A percentile compares a stretch with the other conserved stretches of the same genome.
phyloP scores from a whole-genome alignment of 2,797 vertebrate genomes.

The Channallabes apus region DNA sequence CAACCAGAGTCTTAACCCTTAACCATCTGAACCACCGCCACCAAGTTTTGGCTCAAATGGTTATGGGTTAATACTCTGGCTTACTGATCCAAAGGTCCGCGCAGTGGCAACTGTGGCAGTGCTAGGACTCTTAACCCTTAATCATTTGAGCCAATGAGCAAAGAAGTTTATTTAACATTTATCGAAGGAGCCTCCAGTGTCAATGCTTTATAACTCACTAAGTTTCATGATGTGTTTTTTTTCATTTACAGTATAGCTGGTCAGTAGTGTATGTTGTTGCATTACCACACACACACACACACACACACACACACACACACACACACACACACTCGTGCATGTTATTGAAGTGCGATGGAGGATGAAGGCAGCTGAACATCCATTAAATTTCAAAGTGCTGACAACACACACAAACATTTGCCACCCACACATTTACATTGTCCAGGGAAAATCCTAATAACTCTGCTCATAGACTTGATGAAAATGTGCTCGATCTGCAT shows the following conservation, averaged over 20 bases:
- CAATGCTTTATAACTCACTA: not conserved
- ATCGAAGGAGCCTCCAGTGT: not conserved
- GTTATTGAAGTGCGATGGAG: constrained; percentile 30
- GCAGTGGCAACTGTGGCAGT: too few species aligned
- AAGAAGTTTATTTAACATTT: not conserved
- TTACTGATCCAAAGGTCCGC: too few species aligned
- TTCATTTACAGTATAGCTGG: not conserved
- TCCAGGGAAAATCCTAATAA: constrained; percentile 46
- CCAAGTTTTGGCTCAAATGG: too few species aligned
- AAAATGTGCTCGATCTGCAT: constrained; percentile 47
- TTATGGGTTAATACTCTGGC: too few species aligned
- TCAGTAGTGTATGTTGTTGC: not conserved
- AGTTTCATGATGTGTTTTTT: not conserved
- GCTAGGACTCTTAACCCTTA: too few species aligned
- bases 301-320: not conserved
- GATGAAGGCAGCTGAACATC: constrained; percentile 57
- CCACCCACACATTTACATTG: constrained; percentile 39
- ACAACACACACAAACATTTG: constrained; percentile 61
- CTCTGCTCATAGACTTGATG: constrained; percentile 44
- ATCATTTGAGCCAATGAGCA: too few species aligned
- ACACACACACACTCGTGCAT: not conserved
- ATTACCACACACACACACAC: not conserved
- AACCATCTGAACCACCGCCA: too few species aligned
- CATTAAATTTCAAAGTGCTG: constrained; percentile 67
- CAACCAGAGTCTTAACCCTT: too few species aligned